Evolutionary conservation across 2,888 invertebrate genomes (phyloP), one percentile per base, ranked within the genome.

Genomic region (Ophion slaviceki): DNA sequence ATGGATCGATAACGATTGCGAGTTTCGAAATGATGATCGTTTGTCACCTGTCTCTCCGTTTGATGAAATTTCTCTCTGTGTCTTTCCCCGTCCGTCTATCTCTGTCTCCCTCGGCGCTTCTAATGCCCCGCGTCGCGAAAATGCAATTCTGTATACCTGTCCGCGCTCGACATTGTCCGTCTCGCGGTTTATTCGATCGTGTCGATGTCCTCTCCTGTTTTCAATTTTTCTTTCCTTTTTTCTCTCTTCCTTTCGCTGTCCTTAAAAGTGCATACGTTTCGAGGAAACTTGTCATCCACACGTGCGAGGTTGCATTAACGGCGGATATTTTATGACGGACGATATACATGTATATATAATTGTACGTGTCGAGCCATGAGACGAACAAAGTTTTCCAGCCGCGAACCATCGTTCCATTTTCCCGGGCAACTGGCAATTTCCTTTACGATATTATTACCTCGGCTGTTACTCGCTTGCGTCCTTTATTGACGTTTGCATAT

Each of bases 11-110:
- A 66, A 75, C 75, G 84, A 86, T 82, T 82, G 80, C 80, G 74
- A 83, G 81, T 87, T 87, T 84, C 74, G 80, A 86, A 88, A 86
- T 86, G 71, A 87, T 87, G 40, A 40, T 40, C 87, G 81, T 87
- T 88, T 86, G 86, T 88, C 87, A 88, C 85, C 76, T 64, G 85
- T 87, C 74, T 74, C 59, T 85, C 80, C 61, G 74, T 76, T 82
- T n/a, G 24, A 80, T 78, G 77, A 62, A 78, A 62, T 36, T 75
- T 80, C 40, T 45, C 57, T 11, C 32, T 36, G 11, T 76, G 20
- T 36, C 24, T 17, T 53, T 77, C n/a, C 24, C 24, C 24, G 57
- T 17, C 53, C 10, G 45, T 24, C 24, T 28, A 17, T 10, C 57
- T 76, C 36, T 17, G 8, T 40, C 32, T 32, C 40, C 40, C 40